A percentile compares a stretch with the other conserved stretches of the same genome.
These are phyloP conservation scores for Trididemnum miniatum DNA, from an alignment of 23 tunicate species.

Conservation along the genomic window DNA sequence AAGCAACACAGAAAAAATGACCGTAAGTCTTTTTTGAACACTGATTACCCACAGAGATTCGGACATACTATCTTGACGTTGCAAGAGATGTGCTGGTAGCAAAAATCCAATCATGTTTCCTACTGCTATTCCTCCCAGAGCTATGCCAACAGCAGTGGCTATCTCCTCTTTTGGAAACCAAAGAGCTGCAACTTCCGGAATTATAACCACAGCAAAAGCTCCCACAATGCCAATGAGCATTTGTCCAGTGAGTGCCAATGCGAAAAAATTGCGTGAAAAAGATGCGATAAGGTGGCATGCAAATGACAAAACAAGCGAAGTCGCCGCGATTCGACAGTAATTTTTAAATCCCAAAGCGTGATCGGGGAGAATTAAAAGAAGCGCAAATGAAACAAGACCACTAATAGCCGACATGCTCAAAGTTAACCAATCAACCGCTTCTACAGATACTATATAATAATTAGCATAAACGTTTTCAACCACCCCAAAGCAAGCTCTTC, in stretches of 20 bases:
- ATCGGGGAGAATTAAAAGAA: conserved; percentile 33
- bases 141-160: conserved; percentile 65
- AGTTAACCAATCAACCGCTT: conserved; percentile 73
- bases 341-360: conserved; percentile 29
- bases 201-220: conserved; percentile 30
- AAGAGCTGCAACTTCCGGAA: conserved; percentile 64
- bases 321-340: conserved; percentile 37
- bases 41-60: conserved; percentile 13
- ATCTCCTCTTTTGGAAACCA: conserved; percentile 78
- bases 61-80: conserved; percentile 11
- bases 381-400: conserved; percentile 10
- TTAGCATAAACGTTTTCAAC: conserved; percentile 62
- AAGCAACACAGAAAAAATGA: conserved; percentile 22
- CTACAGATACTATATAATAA: conserved; percentile 37
- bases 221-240: conserved; percentile 49
- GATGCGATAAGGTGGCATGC: conserved; percentile 32
- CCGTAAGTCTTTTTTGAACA: not conserved
- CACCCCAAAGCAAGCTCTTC: conserved; percentile 65
- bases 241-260: conserved; percentile 44
- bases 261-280: conserved; percentile 14
- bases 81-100: conserved; percentile 33
- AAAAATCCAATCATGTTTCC: conserved; percentile 52
- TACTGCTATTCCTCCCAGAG: conserved; percentile 45
- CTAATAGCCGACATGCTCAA: conserved; percentile 36
- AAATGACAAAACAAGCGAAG: conserved; percentile 3